These are phyloP conservation scores for Watsonalla binaria DNA, from an alignment of 2,888 invertebrate species.

Conservation along the genomic window DNA sequence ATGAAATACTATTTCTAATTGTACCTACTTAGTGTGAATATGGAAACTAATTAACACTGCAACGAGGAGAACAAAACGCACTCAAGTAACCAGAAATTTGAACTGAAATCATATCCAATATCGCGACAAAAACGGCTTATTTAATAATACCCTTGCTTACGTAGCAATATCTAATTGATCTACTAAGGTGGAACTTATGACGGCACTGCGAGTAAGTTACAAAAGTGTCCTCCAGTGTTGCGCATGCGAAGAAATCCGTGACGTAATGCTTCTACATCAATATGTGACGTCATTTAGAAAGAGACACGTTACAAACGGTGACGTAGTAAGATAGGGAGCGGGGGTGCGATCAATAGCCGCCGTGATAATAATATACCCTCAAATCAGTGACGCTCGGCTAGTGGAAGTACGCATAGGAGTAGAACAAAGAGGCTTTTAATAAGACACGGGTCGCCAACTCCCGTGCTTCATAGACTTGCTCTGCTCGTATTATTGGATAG, in stretches of 20 bases:
- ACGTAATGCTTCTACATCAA: constrained; percentile 51
- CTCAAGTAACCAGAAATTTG: too few species aligned
- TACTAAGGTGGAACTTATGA: constrained; percentile 17
- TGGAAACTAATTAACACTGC: too few species aligned
- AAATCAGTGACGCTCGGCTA: constrained; percentile 60
- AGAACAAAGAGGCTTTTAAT: constrained; percentile 47
- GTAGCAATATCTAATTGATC: constrained; percentile 11
- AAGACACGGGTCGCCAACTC: constrained; percentile 61
- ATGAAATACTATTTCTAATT: too few species aligned
- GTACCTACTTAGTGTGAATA: too few species aligned
- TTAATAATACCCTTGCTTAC: constrained; percentile 5
- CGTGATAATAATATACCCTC: constrained; percentile 45
- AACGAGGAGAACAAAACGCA: too few species aligned
- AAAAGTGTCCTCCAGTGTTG: constrained; percentile 12
- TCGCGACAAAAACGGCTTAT: not conserved
- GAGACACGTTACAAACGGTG: constrained; percentile 45
- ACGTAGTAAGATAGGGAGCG: constrained; percentile 45
- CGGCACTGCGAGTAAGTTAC: constrained; percentile 36
- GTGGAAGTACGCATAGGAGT: constrained; percentile 34
- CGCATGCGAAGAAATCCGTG: constrained; percentile 55
- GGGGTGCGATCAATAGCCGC: constrained; percentile 45
- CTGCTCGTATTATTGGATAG: constrained; percentile 29
- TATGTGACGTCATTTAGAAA: constrained; percentile 45
- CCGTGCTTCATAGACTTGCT: constrained; percentile 43
- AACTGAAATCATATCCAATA: too few species aligned